Base-by-base conservation (phyloP, 1,140 invertebrate species). In the Drosophila sturtevanti region DNA sequence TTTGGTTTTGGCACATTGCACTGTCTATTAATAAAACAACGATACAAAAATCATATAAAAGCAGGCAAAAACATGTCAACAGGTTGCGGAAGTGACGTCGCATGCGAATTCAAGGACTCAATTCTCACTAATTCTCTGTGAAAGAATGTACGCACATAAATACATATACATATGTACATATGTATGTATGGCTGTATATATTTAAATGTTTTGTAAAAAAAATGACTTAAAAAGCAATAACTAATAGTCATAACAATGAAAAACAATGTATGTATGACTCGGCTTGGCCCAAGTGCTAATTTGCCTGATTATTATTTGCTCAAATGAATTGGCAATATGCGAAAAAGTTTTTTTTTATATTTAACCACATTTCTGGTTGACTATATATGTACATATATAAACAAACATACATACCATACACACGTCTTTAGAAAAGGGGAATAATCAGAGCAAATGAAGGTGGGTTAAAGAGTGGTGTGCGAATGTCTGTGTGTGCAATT, bases 11-110 rank as follows among this genome's bases (percentile, higher is more conserved):
- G 82, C 82, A 87, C 75, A 89, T 79, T 82, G 82, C 84, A 87
- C 79, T 70, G 78, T 75, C 72, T 87, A 89, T 87, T 87, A 82
- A 77, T 89, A 79, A 75, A 62, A 56, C 41, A 78, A 35, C 59
- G 65, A 48, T 59, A 38, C 56, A 34, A 69, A 79, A 51, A 66
- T 48, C 56, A 38, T 63, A 54, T 31, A 18, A 72, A 67, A 34
- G 27, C 56, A 79, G 67, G 59, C 27, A 61, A 55, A 74, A 71
- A 72, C 67, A 62, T 87, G 79, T 87, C 84, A 87, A 87, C 82
- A 87, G 82, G 82, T 87, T 87, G 84, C 82, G 82, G 82, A 89
- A 87, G 79, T 86, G 82, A 70, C 69, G 77, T 0, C n/a, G 35
- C 41, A 52, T 64, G 44, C 11, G 3, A 18, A 48, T 62, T 72